phyloP scores from a whole-genome alignment of 2,888 invertebrate species.

The Tetanocera ferruginea region DNA sequence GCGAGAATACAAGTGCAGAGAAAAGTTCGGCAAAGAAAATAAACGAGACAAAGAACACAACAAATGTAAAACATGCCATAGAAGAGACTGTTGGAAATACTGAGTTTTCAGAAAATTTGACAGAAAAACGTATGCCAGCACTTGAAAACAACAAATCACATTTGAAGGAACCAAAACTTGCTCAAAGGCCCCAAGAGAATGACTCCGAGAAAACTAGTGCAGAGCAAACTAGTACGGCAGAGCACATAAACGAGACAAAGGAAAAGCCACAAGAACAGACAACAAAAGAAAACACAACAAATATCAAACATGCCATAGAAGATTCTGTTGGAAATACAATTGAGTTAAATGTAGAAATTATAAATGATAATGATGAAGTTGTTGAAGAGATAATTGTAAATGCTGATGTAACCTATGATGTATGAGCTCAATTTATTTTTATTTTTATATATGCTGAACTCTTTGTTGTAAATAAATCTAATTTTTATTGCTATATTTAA shows the following conservation, averaged over 20 bases:
- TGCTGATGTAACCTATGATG: constrained; percentile 56
- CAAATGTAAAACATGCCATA: neutral
- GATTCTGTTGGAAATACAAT: constrained; percentile 1
- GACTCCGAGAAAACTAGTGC: neutral
- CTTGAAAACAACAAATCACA: neutral
- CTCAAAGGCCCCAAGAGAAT: neutral
- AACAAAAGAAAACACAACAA: neutral
- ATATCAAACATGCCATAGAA: neutral
- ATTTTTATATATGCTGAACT: neutral
- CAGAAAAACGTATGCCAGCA: neutral
- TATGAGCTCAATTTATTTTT: constrained; percentile 12
- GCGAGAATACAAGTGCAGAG: no score
- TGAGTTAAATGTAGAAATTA: constrained; percentile 58
- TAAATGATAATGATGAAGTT: constrained; percentile 55
- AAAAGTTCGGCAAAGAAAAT: no score
- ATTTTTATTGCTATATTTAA: neutral
- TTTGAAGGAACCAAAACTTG: neutral
- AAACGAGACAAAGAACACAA: no score
- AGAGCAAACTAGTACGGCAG: no score
- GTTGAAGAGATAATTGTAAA: constrained; percentile 56
- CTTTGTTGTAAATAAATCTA: neutral
- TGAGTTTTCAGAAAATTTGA: neutral
- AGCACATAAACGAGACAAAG: no score
- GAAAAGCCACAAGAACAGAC: neutral
- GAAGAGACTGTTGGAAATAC: neutral